Percentiles rank a stretch among this genome's conserved stretches.
Evolutionary conservation across 2,797 vertebrate genomes (phyloP).

Genomic region (Enteromius argenteus): DNA sequence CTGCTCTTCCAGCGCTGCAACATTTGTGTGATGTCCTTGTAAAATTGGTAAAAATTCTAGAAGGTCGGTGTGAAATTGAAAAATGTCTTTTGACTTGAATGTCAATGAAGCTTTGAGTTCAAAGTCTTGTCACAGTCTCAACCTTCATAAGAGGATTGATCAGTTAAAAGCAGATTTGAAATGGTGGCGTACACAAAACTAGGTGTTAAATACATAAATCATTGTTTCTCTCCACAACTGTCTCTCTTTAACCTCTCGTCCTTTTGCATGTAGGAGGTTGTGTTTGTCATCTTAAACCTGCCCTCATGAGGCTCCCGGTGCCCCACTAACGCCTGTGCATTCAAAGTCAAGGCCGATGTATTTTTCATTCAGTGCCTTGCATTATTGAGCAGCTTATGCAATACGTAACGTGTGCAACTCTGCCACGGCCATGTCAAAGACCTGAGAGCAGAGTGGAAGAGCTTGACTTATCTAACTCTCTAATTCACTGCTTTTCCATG

Average conservation of each 20-base stretch:
- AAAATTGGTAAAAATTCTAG: slow-evolving; percentile 4
- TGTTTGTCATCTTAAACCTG: slow-evolving; percentile 58
- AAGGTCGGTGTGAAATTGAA: slow-evolving; percentile 28
- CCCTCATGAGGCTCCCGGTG: slow-evolving; percentile 48
- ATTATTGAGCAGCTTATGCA: slow-evolving; percentile 83
- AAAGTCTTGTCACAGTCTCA: slow-evolving; percentile 15
- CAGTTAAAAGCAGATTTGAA: not conserved
- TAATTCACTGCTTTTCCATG: not conserved
- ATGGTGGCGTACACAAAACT: not conserved
- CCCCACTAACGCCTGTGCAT: slow-evolving; percentile 59
- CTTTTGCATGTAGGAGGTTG: slow-evolving; percentile 28
- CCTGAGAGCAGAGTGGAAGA: slow-evolving; percentile 59
- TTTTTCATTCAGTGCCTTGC: slow-evolving; percentile 74
- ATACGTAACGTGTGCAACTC: slow-evolving; percentile 67
- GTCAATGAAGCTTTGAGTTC: slow-evolving; percentile 17
- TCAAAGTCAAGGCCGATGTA: slow-evolving; percentile 73
- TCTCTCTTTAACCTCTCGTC: slow-evolving; percentile 39
- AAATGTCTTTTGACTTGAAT: slow-evolving; percentile 20
- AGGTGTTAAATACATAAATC: slow-evolving; percentile 1
- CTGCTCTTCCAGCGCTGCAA: not conserved
- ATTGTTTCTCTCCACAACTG: slow-evolving; percentile 19
- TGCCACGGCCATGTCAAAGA: slow-evolving; percentile 63
- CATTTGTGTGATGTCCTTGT: slow-evolving; percentile 16
- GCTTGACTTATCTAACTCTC: slow-evolving; percentile 18
- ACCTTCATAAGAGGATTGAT: slow-evolving; percentile 11